Base-by-base conservation (phyloP, 2,888 invertebrate species). In the Mesochorus sp. region DNA sequence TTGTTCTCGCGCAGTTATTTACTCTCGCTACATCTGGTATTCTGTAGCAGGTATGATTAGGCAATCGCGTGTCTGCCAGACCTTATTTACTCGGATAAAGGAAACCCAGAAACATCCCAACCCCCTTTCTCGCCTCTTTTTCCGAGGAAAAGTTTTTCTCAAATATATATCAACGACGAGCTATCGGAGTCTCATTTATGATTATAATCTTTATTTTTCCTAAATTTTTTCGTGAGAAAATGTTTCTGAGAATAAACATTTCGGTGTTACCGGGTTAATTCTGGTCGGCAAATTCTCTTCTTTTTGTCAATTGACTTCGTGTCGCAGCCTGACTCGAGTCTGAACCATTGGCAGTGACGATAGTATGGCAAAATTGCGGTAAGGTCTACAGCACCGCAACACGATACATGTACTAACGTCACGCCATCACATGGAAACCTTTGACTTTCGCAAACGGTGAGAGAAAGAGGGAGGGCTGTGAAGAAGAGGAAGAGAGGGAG, bases 321-420 rank as follows among this genome's bases (percentile, higher is more conserved):
- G 67, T 67, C 31, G 55, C 68, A 73, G 68, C 68, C 59, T 37
- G 68, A 66, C 68, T 68, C 44, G 12, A 67, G 49, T 39, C 12
- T 1, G 55, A 49, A 24, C 31, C 19, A 39, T 39, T 8, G 31
- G 55, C 17, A 44, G 57, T 47, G 26, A 44, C 37, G 67, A 17
- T 10, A 12, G 10, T 44, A 21, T 55, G 51, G 5, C 12, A 61
- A 49, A 12, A 37, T 55, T 77, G 76, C 71, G 61, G 72, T 61
- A 55, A 61, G 17, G 68, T 39, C 66, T 17, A 70, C 67, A 37
- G 62, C 39, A 67, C 64, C 59, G 61, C 64, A 62, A 49, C 75
- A 39, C 71, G 53, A 61, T 55, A 67, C 55, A 57, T 67, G 37
- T 21, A 73, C 49, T 51, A 66, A 49, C 49, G 76, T 72, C 67